Evolutionary conservation across 1,140 invertebrate genomes (phyloP).

Genomic region (Saccostrea echinata): DNA sequence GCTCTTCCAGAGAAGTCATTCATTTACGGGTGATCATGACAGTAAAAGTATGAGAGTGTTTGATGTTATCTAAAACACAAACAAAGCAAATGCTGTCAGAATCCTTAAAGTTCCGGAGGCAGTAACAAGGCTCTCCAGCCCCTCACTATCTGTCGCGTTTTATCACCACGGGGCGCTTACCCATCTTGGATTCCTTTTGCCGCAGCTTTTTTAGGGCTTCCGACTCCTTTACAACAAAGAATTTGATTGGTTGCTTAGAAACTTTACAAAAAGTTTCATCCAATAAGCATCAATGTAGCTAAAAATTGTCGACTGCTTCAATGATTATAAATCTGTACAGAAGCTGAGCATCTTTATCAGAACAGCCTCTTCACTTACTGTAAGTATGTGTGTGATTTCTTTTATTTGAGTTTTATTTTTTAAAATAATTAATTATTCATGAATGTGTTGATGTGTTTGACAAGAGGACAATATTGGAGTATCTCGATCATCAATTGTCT

Average conservation of each 20-base stretch:
- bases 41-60: not conserved
- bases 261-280: constrained; percentile 30
- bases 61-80: constrained; percentile 32
- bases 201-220: constrained; percentile 33
- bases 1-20: constrained; percentile 1
- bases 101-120: not conserved
- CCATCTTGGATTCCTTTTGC: constrained; percentile 32
- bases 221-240: not conserved
- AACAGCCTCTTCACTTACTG: constrained; percentile 32
- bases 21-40: not conserved
- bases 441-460: not conserved
- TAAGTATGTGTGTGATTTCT: constrained; percentile 39
- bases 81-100: constrained; percentile 22
- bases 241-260: constrained; percentile 12
- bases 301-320: constrained; percentile 28
- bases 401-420: constrained; percentile 12
- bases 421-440: not conserved
- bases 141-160: constrained; percentile 32
- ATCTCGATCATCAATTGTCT: not conserved
- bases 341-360: constrained; percentile 24
- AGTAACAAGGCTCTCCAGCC: not conserved
- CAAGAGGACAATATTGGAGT: not conserved
- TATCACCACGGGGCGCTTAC: constrained; percentile 31
- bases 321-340: constrained; percentile 35
- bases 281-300: constrained; percentile 21